phyloP scores from a whole-genome alignment of 2,888 invertebrate genomes.

The Listrodromus nycthemerus region DNA sequence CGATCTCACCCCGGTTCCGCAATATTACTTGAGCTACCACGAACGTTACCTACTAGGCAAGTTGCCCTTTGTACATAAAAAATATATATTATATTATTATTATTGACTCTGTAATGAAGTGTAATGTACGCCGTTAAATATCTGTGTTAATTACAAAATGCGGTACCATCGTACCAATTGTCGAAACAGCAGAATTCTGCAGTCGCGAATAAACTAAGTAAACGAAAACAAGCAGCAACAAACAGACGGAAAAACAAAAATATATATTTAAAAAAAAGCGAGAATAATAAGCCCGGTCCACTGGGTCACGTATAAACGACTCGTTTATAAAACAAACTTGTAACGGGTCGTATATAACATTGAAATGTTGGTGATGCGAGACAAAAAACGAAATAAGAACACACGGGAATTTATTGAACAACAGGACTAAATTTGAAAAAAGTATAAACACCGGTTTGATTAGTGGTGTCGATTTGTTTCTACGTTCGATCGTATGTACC shows the following conservation, averaged over 20 bases:
- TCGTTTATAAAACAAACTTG: conserved; percentile 21
- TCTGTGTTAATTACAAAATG: conserved; percentile 77
- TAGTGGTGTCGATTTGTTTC: conserved; percentile 45
- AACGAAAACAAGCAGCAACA: conserved; percentile 61
- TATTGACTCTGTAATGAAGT: conserved; percentile 82
- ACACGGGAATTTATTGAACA: conserved; percentile 14
- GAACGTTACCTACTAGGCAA: conserved; percentile 77
- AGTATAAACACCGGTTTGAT: conserved; percentile 14
- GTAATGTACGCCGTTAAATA: conserved; percentile 81
- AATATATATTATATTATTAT: conserved; percentile 71
- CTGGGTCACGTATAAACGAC: conserved; percentile 60
- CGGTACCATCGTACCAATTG: conserved; percentile 52
- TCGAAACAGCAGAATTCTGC: conserved; percentile 50
- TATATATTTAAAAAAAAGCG: conserved; percentile 26
- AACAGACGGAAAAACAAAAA: conserved; percentile 58
- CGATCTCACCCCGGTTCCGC: conserved; percentile 66
- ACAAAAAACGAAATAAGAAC: conserved; percentile 29
- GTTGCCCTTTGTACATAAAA: conserved; percentile 82
- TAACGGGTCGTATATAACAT: conserved; percentile 34
- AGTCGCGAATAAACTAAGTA: conserved; percentile 57
- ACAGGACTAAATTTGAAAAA: conserved; percentile 16
- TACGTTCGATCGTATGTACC: conserved; percentile 42
- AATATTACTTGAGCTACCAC: conserved; percentile 75
- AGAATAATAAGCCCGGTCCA: conserved; percentile 71
- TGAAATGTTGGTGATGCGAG: conserved; percentile 32